These are phyloP conservation scores for Canis aureus DNA, from an alignment of 2,113 vertebrate genomes.

Conservation along the genomic window DNA sequence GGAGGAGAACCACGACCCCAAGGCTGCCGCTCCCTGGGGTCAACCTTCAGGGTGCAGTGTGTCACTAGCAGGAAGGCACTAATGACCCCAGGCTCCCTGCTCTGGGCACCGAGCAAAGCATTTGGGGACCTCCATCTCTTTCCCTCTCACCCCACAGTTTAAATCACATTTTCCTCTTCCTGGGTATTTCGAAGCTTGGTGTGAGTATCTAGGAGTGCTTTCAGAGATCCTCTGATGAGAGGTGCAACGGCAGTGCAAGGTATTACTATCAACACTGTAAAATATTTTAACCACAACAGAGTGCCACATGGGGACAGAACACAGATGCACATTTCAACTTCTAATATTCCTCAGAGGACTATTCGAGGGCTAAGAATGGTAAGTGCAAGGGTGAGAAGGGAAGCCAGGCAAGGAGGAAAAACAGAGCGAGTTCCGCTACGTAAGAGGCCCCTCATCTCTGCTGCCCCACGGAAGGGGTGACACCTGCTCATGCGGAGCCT, in stretches of 20 bases:
- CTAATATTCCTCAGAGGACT: neutral
- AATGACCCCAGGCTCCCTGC: neutral
- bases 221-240: slow-evolving; percentile 2
- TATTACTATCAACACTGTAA: slow-evolving; percentile 33
- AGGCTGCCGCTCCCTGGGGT: neutral
- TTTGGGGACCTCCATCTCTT: neutral
- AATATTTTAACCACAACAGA: neutral
- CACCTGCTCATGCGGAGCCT: neutral
- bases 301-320: neutral
- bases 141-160: neutral
- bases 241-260: neutral
- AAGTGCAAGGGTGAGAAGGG: neutral
- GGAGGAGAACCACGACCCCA: neutral
- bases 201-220: slow-evolving; percentile 18
- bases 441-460: neutral
- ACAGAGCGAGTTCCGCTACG: neutral
- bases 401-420: neutral
- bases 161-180: neutral
- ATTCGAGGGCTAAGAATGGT: neutral
- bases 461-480: neutral
- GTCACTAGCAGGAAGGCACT: neutral
- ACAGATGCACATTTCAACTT: neutral
- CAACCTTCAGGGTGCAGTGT: neutral
- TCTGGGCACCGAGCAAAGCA: neutral
- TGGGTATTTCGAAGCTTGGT: neutral